A percentile compares a stretch with the other conserved stretches of the same genome.
Conservation (phyloP, 53 echinoderm and acorn worm genomes). For the Stichopus horrens region DNA sequence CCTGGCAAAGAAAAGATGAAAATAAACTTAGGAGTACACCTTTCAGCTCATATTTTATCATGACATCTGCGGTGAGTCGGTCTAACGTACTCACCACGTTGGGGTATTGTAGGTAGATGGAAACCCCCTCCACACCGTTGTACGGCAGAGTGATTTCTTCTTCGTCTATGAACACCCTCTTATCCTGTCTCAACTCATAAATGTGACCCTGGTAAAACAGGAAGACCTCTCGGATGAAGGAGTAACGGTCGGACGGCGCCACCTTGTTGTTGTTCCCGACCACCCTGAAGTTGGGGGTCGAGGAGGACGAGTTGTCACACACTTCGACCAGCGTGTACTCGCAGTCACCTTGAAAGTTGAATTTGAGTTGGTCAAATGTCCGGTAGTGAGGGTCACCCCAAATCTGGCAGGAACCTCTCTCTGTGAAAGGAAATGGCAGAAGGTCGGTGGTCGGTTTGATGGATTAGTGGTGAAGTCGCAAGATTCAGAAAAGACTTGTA, state of each 20-base stretch:
- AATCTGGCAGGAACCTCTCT: constrained; percentile 47
- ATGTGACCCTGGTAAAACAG: constrained; percentile 12
- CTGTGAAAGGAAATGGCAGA: constrained; percentile 2
- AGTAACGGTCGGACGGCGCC: constrained; percentile 23
- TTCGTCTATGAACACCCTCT: not conserved
- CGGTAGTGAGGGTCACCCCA: constrained; percentile 78
- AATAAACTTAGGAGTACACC: too few species aligned
- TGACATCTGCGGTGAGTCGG: too few species aligned
- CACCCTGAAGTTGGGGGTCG: constrained; percentile 31
- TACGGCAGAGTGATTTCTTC: constrained; percentile 6
- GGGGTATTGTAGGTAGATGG: constrained; percentile 22
- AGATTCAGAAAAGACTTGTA: too few species aligned
- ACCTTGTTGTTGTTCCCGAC: constrained; percentile 54
- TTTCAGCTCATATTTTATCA: too few species aligned
- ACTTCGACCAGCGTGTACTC: constrained; percentile 59
- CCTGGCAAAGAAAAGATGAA: too few species aligned
- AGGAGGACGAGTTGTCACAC: constrained; percentile 32
- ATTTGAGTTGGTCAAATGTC: constrained; percentile 63
- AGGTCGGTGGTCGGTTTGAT: too few species aligned
- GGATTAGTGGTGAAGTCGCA: too few species aligned
- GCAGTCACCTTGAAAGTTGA: constrained; percentile 73
- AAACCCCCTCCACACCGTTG: constrained; percentile 17
- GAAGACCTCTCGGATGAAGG: constrained; percentile 16
- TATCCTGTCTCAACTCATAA: constrained; percentile 14
- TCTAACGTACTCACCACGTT: constrained; percentile 22